Percentiles rank a stretch among this genome's conserved stretches.
Conservation (phyloP, 2,113 vertebrate genomes). For the Cavia aperea region DNA sequence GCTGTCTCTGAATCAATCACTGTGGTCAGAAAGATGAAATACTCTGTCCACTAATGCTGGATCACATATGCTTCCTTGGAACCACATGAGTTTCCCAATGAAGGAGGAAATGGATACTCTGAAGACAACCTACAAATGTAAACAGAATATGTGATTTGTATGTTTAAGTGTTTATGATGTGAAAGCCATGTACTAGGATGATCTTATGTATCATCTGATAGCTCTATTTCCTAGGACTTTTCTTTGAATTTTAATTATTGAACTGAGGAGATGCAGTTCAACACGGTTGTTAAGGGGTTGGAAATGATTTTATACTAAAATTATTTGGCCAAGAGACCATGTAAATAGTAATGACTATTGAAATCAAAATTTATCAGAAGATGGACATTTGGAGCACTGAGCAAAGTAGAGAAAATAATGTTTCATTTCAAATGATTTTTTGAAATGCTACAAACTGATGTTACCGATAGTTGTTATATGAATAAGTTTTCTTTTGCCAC, state of each 20-base stretch:
- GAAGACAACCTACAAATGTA: not conserved
- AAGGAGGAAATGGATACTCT: not conserved
- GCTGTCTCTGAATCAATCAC: not conserved
- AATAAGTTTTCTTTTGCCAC: not conserved
- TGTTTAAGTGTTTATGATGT: not conserved
- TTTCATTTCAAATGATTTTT: slow-evolving; percentile 34
- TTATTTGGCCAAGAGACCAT: not conserved
- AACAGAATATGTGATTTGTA: not conserved
- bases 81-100: not conserved
- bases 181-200: not conserved
- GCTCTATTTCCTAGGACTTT: not conserved
- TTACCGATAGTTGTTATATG: not conserved
- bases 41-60: not conserved
- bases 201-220: not conserved
- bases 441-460: not conserved
- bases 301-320: not conserved
- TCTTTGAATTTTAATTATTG: not conserved
- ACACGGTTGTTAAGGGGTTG: not conserved
- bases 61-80: not conserved
- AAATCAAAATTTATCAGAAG: not conserved
- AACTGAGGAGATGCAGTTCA: not conserved
- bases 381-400: not conserved
- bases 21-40: slow-evolving; percentile 3
- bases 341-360: not conserved
- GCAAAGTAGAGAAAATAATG: not conserved